Evolutionary conservation across 2,797 vertebrate genomes (phyloP).

Genomic region (Apogon hyalosoma): DNA sequence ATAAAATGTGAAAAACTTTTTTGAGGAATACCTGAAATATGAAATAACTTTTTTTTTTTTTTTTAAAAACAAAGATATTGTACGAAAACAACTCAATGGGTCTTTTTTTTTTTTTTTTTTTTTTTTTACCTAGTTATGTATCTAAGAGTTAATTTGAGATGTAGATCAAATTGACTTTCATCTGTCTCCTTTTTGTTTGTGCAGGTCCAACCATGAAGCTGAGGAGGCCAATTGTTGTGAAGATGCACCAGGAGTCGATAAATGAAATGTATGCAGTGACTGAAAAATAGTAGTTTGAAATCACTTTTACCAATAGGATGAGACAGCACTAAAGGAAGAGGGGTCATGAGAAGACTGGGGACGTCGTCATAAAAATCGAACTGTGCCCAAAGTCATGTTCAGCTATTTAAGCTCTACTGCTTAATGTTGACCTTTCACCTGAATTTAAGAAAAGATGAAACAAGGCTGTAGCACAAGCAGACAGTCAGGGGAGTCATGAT

Average conservation of each 20-base stretch:
- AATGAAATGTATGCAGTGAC: constrained; percentile 74
- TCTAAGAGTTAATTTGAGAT: too few species aligned
- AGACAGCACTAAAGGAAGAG: neutral
- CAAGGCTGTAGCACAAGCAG: constrained; percentile 2
- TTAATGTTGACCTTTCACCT: constrained; percentile 14
- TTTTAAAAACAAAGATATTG: too few species aligned
- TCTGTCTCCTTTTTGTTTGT: constrained; percentile 11
- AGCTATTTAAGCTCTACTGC: neutral
- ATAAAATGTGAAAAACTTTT: too few species aligned
- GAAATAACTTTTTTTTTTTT: too few species aligned
- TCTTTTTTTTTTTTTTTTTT: too few species aligned
- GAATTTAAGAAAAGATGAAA: constrained; percentile 20
- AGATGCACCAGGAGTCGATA: constrained; percentile 85
- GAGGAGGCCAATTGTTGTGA: constrained; percentile 82
- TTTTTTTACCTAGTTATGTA: too few species aligned
- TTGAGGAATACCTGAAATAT: too few species aligned
- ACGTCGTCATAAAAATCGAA: constrained; percentile 3
- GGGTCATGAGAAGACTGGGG: neutral
- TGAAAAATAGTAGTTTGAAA: constrained; percentile 34
- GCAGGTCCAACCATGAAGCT: constrained; percentile 88
- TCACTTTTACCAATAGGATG: neutral
- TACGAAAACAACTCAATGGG: too few species aligned
- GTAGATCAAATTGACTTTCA: neutral
- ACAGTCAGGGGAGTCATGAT: neutral
- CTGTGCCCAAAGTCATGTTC: neutral